Percentiles rank a stretch among this genome's conserved stretches.
Conservation (phyloP, 2,888 invertebrate species). For the Prenolepis imparis region DNA sequence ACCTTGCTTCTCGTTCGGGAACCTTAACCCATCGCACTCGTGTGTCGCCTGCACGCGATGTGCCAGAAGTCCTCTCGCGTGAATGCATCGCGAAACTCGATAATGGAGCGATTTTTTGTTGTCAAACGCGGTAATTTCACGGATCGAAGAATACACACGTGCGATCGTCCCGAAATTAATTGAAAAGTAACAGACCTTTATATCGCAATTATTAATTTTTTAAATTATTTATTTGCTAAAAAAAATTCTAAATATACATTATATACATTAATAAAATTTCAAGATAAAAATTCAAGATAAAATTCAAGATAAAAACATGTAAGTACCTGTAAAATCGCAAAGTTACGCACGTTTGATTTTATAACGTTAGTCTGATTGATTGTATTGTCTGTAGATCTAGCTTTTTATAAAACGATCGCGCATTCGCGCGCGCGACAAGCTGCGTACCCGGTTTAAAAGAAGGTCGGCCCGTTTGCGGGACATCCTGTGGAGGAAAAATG, state of each 20-base stretch:
- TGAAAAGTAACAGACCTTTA: background rate
- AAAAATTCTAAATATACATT: background rate
- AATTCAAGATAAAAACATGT: no score
- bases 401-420: background rate
- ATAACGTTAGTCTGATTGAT: background rate
- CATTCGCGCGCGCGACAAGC: slow-evolving; percentile 41
- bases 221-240: background rate
- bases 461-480: slow-evolving; percentile 73
- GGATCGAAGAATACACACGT: background rate
- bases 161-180: background rate
- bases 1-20: slow-evolving; percentile 30
- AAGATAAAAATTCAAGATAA: background rate
- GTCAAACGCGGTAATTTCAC: background rate
- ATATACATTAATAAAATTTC: background rate
- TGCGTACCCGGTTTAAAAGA: slow-evolving; percentile 38
- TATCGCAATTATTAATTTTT: background rate
- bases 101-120: slow-evolving; percentile 25
- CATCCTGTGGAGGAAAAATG: slow-evolving; percentile 78
- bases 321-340: background rate
- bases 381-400: background rate
- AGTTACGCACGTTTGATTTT: background rate
- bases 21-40: slow-evolving; percentile 51
- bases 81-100: slow-evolving; percentile 35
- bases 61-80: slow-evolving; percentile 30
- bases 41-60: slow-evolving; percentile 42